Conservation (phyloP, 2,113 vertebrate genomes). For the Shinisaurus crocodilurus region DNA sequence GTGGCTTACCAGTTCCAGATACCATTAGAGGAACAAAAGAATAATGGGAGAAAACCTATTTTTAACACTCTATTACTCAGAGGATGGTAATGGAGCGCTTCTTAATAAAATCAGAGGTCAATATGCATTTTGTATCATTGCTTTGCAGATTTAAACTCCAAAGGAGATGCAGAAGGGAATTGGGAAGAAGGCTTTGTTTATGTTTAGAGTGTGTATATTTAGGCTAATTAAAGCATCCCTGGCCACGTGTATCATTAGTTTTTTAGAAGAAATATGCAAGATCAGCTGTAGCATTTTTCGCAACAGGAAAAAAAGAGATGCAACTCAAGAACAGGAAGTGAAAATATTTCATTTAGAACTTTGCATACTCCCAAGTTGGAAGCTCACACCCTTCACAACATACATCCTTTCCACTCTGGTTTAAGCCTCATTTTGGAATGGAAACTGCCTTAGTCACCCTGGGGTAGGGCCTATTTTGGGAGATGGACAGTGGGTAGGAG, state of each 20-base stretch:
- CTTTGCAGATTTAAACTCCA: conserved; percentile 44
- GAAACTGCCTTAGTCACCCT: neutral
- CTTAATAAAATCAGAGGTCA: conserved; percentile 44
- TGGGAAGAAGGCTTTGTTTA: conserved; percentile 32
- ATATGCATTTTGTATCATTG: conserved; percentile 30
- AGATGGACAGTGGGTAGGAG: neutral
- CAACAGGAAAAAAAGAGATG: conserved; percentile 5
- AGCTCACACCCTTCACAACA: neutral
- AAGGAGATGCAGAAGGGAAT: conserved; percentile 38
- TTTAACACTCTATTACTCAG: neutral
- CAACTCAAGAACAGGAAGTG: neutral
- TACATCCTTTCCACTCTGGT: neutral
- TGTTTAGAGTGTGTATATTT: neutral
- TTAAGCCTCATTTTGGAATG: neutral
- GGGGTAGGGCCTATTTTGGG: neutral
- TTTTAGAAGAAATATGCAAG: conserved; percentile 27
- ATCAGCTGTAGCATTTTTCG: neutral
- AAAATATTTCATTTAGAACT: conserved; percentile 19
- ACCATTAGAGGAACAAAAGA: neutral
- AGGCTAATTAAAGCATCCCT: conserved; percentile 39
- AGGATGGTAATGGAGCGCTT: conserved; percentile 1
- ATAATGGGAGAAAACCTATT: neutral
- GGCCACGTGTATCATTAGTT: neutral
- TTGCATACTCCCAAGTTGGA: neutral
- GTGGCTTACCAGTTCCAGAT: neutral